These are phyloP conservation scores for Macheiramphus alcinus DNA, from an alignment of 2,113 vertebrate genomes.

Conservation along the genomic window DNA sequence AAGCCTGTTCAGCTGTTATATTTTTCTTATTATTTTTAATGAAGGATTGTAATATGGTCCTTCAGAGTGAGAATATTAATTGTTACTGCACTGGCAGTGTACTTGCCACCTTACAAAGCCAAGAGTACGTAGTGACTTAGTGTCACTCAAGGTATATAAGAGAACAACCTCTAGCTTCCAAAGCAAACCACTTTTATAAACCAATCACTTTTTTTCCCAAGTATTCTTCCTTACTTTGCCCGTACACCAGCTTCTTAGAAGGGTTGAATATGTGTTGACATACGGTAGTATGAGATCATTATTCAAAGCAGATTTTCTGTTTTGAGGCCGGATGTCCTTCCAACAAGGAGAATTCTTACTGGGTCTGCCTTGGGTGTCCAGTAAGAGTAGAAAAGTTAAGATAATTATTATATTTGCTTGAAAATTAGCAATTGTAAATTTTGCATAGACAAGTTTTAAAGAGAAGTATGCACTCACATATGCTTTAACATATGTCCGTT, in stretches of 20 bases:
- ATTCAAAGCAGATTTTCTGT: neutral
- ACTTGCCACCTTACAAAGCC: neutral
- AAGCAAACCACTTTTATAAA: neutral
- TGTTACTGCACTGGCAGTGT: neutral
- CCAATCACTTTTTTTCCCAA: neutral
- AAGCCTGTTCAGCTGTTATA: neutral
- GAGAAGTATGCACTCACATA: neutral
- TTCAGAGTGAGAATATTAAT: neutral
- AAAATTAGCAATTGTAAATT: neutral
- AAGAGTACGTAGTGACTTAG: neutral
- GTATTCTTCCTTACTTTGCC: neutral
- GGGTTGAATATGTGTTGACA: neutral
- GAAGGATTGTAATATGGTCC: neutral
- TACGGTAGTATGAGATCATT: neutral
- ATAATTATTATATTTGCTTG: neutral
- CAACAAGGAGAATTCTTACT: neutral
- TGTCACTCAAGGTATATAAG: neutral
- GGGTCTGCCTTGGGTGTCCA: neutral
- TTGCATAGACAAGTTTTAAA: neutral
- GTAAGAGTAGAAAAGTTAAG: neutral
- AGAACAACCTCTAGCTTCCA: neutral
- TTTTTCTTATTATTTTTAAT: neutral
- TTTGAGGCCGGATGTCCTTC: neutral
- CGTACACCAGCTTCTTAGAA: neutral
- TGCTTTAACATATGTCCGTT: neutral